Conservation (phyloP, 2,113 vertebrate species). For the Ceratotherium simum region DNA sequence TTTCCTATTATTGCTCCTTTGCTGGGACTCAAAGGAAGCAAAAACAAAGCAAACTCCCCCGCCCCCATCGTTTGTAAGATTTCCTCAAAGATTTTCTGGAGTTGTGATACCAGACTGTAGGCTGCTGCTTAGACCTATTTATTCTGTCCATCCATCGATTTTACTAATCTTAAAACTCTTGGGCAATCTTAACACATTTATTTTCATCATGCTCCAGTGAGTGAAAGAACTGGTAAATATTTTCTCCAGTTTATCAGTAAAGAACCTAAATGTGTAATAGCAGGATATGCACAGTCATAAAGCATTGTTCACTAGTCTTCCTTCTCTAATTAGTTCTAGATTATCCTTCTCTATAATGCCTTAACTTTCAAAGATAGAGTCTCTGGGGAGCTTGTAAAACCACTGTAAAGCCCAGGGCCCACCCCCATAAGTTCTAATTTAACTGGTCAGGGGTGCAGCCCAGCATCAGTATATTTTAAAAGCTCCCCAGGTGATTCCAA, state of each 20-base stretch:
- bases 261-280: background rate
- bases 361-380: background rate
- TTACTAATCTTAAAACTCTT: constrained; percentile 23
- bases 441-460: background rate
- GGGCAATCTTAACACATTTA: background rate
- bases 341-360: background rate
- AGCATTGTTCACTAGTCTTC: background rate
- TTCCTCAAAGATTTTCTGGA: background rate
- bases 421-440: background rate
- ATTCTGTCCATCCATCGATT: constrained; percentile 19
- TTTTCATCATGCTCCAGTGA: background rate
- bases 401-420: background rate
- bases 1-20: background rate
- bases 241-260: background rate
- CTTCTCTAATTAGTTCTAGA: constrained; percentile 35
- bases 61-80: background rate
- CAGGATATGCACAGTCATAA: background rate
- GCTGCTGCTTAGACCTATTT: background rate
- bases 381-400: background rate
- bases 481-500: background rate
- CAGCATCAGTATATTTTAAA: background rate
- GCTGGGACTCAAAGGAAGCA: background rate
- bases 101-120: background rate
- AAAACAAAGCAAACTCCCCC: background rate
- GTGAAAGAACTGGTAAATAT: background rate